Percentiles rank a stretch among this genome's conserved stretches.
These are phyloP conservation scores for Zapornia atra DNA, from an alignment of 2,113 vertebrate species.

Conservation along the genomic window DNA sequence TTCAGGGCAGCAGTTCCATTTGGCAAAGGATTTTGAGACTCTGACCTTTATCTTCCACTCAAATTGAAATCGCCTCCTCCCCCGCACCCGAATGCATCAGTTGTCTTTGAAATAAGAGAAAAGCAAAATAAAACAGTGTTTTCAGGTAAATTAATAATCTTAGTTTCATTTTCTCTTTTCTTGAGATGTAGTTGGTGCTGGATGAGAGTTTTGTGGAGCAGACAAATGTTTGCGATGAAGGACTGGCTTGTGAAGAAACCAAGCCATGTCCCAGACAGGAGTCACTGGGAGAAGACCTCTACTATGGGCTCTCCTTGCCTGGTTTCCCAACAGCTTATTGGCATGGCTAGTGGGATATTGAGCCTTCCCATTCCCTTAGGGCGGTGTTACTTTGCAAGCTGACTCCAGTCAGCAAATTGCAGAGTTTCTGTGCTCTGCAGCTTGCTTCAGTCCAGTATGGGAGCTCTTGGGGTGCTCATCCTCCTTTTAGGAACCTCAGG, in stretches of 20 bases:
- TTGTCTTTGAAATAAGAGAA: constrained; percentile 16
- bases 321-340: not conserved
- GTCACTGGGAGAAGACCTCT: not conserved
- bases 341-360: not conserved
- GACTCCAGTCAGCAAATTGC: not conserved
- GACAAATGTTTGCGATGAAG: not conserved
- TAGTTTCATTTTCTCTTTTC: not conserved
- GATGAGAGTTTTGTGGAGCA: not conserved
- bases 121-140: not conserved
- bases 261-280: not conserved
- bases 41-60: not conserved
- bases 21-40: constrained; percentile 40
- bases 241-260: not conserved
- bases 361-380: not conserved
- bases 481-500: not conserved
- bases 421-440: not conserved
- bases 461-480: rapidly evolving
- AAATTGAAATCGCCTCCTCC: not conserved
- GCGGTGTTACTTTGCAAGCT: not conserved
- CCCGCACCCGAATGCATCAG: rapidly evolving
- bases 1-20: constrained; percentile 18
- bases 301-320: not conserved
- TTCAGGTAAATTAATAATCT: not conserved
- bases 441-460: not conserved
- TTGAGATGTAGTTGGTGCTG: not conserved